phyloP scores from a whole-genome alignment of 2,797 vertebrate species.

The Austrolebias charrua region DNA sequence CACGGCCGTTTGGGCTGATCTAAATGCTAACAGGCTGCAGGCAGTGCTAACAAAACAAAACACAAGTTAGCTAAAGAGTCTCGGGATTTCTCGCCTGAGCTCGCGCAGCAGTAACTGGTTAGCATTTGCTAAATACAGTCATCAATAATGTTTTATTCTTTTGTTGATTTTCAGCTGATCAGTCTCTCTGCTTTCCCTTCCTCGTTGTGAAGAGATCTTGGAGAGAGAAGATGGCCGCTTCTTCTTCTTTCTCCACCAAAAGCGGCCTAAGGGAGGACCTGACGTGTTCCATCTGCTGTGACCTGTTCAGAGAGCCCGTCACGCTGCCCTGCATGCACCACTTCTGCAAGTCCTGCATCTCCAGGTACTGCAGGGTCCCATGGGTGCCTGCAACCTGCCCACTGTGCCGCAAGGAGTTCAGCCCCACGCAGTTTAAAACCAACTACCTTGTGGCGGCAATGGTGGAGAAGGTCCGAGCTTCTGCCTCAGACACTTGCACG shows the following conservation, averaged over 20 bases:
- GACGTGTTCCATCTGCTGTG: constrained; percentile 88
- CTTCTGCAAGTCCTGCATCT: constrained; percentile 87
- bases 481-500: constrained; percentile 56
- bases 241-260: constrained; percentile 41
- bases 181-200: constrained; percentile 37
- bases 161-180: constrained; percentile 3
- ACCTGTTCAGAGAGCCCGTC: constrained; percentile 86
- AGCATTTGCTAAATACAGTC: too few species aligned
- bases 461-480: constrained; percentile 84
- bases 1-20: not conserved
- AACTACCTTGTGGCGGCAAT: constrained; percentile 86
- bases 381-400: constrained; percentile 76
- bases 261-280: constrained; percentile 84
- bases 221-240: constrained; percentile 48
- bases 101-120: too few species aligned
- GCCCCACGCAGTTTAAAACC: constrained; percentile 77
- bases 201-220: constrained; percentile 4
- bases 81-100: constrained; percentile 27
- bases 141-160: too few species aligned
- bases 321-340: constrained; percentile 91
- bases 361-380: constrained; percentile 79
- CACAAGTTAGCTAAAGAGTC: constrained; percentile 10
- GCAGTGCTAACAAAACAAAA: not conserved
- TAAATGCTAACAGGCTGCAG: constrained; percentile 19
- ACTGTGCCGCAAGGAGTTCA: constrained; percentile 83